A percentile compares a stretch with the other conserved stretches of the same genome.
phyloP scores from a whole-genome alignment of 2,888 invertebrate species.

The Panorpa germanica region DNA sequence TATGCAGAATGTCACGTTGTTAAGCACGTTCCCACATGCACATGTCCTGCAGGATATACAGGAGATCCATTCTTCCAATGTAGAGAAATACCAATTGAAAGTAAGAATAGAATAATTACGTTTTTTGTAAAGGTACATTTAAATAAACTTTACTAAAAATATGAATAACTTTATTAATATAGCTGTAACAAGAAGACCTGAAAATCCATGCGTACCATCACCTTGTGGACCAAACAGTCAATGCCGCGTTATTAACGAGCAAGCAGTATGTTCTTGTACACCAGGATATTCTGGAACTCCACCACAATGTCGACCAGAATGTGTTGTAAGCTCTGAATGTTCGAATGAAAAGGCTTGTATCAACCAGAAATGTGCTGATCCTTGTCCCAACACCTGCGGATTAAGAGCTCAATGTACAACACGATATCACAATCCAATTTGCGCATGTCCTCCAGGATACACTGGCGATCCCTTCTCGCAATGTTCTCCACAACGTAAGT shows the following conservation, averaged over 20 bases:
- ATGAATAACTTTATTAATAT: slow-evolving; percentile 9
- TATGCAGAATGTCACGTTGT: slow-evolving; percentile 61
- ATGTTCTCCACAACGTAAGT: slow-evolving; percentile 51
- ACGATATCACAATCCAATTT: slow-evolving; percentile 73
- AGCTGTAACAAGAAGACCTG: slow-evolving; percentile 25
- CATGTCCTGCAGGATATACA: slow-evolving; percentile 52
- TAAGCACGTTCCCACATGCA: slow-evolving; percentile 61
- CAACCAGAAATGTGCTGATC: slow-evolving; percentile 71
- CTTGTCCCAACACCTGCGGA: slow-evolving; percentile 78
- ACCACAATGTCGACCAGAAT: slow-evolving; percentile 67
- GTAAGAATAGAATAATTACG: slow-evolving; percentile 13
- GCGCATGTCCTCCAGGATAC: slow-evolving; percentile 67
- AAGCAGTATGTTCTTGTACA: slow-evolving; percentile 71
- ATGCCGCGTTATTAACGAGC: slow-evolving; percentile 57
- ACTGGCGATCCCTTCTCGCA: slow-evolving; percentile 74
- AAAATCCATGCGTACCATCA: slow-evolving; percentile 62
- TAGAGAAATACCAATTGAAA: slow-evolving; percentile 32
- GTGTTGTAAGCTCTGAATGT: slow-evolving; percentile 76
- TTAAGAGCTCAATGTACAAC: slow-evolving; percentile 64
- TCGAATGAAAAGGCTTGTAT: slow-evolving; percentile 63
- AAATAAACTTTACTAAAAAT: neutral
- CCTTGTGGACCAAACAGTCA: slow-evolving; percentile 81
- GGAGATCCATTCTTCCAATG: slow-evolving; percentile 73
- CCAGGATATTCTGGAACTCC: slow-evolving; percentile 62
- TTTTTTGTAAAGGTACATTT: slow-evolving; percentile 1